These are phyloP conservation scores for Oncorhynchus tshawytscha DNA, from an alignment of 2,113 vertebrate genomes.

Conservation along the genomic window DNA sequence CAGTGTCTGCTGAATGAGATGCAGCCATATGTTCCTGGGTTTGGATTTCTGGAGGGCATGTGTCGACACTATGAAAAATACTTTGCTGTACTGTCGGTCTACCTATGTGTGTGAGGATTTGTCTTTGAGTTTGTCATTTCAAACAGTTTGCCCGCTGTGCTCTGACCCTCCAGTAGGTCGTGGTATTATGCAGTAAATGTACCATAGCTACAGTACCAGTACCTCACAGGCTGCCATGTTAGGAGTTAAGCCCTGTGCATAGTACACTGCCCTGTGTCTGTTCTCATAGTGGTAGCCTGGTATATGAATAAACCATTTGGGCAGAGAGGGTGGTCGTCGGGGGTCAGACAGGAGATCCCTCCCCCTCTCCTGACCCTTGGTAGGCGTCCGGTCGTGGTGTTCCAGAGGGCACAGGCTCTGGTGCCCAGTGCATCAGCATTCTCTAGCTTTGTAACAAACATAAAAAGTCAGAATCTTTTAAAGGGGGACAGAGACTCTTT, in stretches of 20 bases:
- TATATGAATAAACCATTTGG: constrained; percentile 48
- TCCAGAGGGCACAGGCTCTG: constrained; percentile 39
- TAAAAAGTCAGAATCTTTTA: constrained; percentile 66
- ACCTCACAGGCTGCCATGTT: constrained; percentile 15
- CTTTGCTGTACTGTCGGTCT: constrained; percentile 38
- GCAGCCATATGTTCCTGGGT: constrained; percentile 54
- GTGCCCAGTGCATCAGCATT: constrained; percentile 22
- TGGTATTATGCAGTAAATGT: constrained; percentile 15
- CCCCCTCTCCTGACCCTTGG: constrained; percentile 33
- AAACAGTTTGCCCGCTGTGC: background rate
- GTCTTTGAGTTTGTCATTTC: background rate
- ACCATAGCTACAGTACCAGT: constrained; percentile 24
- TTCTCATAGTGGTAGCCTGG: constrained; percentile 30
- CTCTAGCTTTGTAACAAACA: constrained; percentile 36
- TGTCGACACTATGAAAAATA: constrained; percentile 35
- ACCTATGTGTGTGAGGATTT: constrained; percentile 20
- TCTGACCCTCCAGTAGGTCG: background rate
- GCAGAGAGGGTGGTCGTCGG: constrained; percentile 17
- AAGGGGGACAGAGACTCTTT: constrained; percentile 67
- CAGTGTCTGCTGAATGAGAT: constrained; percentile 31
- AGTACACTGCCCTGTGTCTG: constrained; percentile 8
- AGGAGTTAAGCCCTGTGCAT: constrained; percentile 7
- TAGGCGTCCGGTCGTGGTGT: constrained; percentile 35
- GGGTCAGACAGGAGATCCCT: constrained; percentile 42
- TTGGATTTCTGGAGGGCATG: constrained; percentile 35